Percentiles rank a stretch among this genome's conserved stretches.
phyloP scores from a whole-genome alignment of 2,888 invertebrate species.

The Agrochola lota region DNA sequence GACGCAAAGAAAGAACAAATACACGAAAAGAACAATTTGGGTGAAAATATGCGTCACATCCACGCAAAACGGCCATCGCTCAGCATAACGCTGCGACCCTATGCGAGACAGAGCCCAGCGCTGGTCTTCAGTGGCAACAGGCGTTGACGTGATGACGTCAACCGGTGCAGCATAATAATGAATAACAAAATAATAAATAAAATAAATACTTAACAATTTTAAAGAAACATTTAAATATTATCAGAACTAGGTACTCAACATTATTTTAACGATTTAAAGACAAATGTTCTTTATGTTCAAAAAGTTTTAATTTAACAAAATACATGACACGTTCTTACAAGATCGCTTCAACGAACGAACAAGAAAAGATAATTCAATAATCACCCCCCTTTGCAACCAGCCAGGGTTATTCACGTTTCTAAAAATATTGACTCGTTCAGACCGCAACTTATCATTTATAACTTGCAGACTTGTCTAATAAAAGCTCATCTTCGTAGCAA shows the following conservation, averaged over 20 bases:
- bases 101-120: too few species aligned
- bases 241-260: not conserved
- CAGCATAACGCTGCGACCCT: too few species aligned
- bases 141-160: too few species aligned
- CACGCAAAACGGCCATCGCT: too few species aligned
- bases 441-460: constrained; percentile 46
- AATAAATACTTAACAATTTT: not conserved
- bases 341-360: not conserved
- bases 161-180: too few species aligned
- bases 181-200: too few species aligned
- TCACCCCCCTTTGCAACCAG: not conserved
- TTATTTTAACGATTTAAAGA: too few species aligned
- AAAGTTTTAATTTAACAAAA: not conserved
- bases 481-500: constrained; percentile 54
- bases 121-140: too few species aligned
- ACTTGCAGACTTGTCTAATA: constrained; percentile 64
- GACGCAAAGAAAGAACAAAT: too few species aligned
- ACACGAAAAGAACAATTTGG: too few species aligned
- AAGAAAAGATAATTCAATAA: constrained; percentile 16
- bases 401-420: constrained; percentile 34
- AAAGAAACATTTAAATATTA: not conserved
- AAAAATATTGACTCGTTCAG: constrained; percentile 39
- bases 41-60: too few species aligned
- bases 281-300: not conserved
- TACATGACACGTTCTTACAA: not conserved